These are phyloP conservation scores for Callopanchax toddi DNA, from an alignment of 2,113 vertebrate genomes.

Conservation along the genomic window DNA sequence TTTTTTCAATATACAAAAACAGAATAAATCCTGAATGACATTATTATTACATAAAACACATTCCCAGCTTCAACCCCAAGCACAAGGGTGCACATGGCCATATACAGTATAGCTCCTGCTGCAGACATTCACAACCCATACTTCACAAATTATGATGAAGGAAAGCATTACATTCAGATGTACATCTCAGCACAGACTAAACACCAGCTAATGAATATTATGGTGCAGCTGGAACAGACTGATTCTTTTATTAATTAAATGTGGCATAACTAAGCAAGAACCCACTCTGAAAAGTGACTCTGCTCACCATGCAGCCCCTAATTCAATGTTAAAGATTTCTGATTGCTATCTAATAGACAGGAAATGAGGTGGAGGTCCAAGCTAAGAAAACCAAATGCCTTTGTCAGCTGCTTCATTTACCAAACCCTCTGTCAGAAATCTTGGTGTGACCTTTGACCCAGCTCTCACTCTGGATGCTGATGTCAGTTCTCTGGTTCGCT, in stretches of 20 bases:
- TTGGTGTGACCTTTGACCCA: no score
- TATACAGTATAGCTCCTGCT: conserved; percentile 29
- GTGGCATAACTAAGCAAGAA: conserved; percentile 36
- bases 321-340: conserved; percentile 29
- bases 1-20: no score
- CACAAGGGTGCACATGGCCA: conserved; percentile 32
- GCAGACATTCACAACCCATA: conserved; percentile 34
- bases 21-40: neutral
- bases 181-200: conserved; percentile 63
- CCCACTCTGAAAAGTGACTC: conserved; percentile 42
- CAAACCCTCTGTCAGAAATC: no score
- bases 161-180: conserved; percentile 41
- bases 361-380: conserved; percentile 56
- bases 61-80: conserved; percentile 3
- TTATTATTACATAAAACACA: conserved; percentile 7
- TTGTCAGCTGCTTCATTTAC: no score
- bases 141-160: conserved; percentile 8
- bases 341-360: conserved; percentile 63
- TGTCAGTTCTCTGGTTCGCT: no score
- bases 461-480: no score
- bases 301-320: conserved; percentile 13
- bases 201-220: conserved; percentile 65
- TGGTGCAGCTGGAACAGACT: conserved; percentile 39
- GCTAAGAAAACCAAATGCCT: no score
- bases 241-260: conserved; percentile 37